Base-by-base conservation (phyloP, 2,888 invertebrate genomes). In the Eupithecia exiguata region DNA sequence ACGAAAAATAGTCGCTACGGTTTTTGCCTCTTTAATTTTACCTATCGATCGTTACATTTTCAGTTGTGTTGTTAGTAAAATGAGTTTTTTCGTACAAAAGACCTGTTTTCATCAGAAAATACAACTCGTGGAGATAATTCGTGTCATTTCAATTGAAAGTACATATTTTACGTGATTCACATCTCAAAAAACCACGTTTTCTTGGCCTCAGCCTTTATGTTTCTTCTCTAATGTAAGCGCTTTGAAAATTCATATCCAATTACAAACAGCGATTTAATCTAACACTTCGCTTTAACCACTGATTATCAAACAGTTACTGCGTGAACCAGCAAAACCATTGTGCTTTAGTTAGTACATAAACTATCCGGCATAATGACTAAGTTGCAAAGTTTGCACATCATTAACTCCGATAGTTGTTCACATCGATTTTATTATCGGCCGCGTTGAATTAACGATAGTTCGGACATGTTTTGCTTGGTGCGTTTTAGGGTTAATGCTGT, bases 371-470 rank as follows among this genome's bases (percentile, higher is more conserved):
- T 86, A 86, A 85, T 87, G 84, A 79, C 82, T 84, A 84, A 87
- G 84, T 85, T 84, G 81, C 83, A 80, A 87, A 86, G 84, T 88
- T 88, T 83, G 83, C 85, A 84, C 84, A 78, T 86, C 87, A 88
- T 87, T 88, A 87, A 82, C 82, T 84, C 77, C 40, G 71, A 71
- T 75, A 69, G 76, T 73, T 71, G 76, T 77, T 46, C 70, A 69
- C 73, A 76, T 76, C 73, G 76, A 74, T 76, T 76, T 76, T 76
- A 76, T 71, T 74, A 73, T 73, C 72, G 71, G 66, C 35, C 38
- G 65, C 58, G 62, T 58, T 58, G 68, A 72, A 75, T 75, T 75
- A 70, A 75, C 72, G 70, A 68, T 65, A 70, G 72, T 72, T 72
- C 21, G 40, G 71, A 69, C 72, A 30, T 72, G 43, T 62, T 71